Base-by-base conservation (phyloP, 2,797 vertebrate genomes). In the Lycodopsis pacificus region DNA sequence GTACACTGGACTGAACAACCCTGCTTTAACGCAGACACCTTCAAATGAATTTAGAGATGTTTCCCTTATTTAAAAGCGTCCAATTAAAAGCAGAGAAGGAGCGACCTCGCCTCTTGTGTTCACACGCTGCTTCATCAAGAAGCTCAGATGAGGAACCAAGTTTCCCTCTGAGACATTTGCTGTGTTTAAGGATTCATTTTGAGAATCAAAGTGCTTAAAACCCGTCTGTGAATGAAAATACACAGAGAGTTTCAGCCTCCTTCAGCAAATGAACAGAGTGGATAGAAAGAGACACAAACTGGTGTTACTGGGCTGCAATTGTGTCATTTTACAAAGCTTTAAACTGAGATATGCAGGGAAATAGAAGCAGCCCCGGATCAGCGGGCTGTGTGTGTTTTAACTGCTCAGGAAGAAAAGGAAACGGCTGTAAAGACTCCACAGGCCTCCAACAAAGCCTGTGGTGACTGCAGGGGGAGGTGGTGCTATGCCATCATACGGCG, bases 351-450 rank as follows among this genome's bases (percentile, higher is more conserved):
- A 46, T 59, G 51, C 69, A 58, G 12, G n/a, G 5, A 63, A 57
- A 72, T 65, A 38, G 36, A 68, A 64, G 58, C 49, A 57, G 20
- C 9, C n/a, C 12, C 19, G 0, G 4, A 42, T 65, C 72, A 58
- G 20, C 10, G 15, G 77, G 48, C n/a, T 63, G 32, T 65, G 20
- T 77, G 42, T 19, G 10, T 58, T 79, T 88, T 81, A 63, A 81
- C 65, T 76, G 71, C 77, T 71, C 74, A 73, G 76, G 77, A 79
- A 86, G 76, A 78, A 88, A 84, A 84, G 91, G 82, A 88, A 92
- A 88, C 61, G 63, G 83, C 88, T 80, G 76, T 81, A 88, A 85
- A 88, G 76, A 74, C 81, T 82, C 57, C 38, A 80, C 71, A 57
- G 83, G 72, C 82, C 86, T 84, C 86, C 80, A 88, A 89, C 81